These are phyloP conservation scores for Hyles vespertilio DNA, from an alignment of 1,140 invertebrate genomes.

Conservation along the genomic window DNA sequence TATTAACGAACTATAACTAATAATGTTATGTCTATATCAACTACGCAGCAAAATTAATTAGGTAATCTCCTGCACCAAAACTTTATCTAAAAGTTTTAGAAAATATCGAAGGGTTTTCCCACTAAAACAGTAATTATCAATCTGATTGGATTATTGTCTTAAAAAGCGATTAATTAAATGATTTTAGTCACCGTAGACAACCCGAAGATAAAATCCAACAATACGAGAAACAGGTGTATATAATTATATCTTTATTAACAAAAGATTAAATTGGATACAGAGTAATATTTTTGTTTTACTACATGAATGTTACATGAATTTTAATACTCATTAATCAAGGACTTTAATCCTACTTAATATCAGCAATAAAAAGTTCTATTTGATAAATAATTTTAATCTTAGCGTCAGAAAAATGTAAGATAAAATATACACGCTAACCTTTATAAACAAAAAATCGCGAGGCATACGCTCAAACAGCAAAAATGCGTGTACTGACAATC, in stretches of 20 bases:
- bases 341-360: constrained; percentile 11
- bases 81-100: too few species aligned
- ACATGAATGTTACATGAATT: too few species aligned
- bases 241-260: background rate
- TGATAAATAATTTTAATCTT: constrained; percentile 9
- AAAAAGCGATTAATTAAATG: constrained; percentile 5
- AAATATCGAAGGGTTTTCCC: background rate
- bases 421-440: background rate
- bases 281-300: background rate
- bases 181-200: background rate
- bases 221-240: too few species aligned
- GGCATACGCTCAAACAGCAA: constrained; percentile 4
- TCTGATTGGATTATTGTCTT: constrained; percentile 2
- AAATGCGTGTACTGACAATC: constrained; percentile 24
- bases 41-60: too few species aligned
- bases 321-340: constrained; percentile 7
- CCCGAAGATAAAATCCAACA: too few species aligned
- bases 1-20: too few species aligned
- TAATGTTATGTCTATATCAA: too few species aligned
- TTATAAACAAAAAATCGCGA: constrained; percentile 12
- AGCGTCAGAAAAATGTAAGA: constrained; percentile 9
- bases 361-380: constrained; percentile 13
- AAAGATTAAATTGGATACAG: background rate
- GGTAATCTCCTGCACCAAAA: too few species aligned
- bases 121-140: constrained; percentile 1